These are phyloP conservation scores for Porites divaricata DNA, from an alignment of 92 coral and sea anemone species.

Conservation along the genomic window DNA sequence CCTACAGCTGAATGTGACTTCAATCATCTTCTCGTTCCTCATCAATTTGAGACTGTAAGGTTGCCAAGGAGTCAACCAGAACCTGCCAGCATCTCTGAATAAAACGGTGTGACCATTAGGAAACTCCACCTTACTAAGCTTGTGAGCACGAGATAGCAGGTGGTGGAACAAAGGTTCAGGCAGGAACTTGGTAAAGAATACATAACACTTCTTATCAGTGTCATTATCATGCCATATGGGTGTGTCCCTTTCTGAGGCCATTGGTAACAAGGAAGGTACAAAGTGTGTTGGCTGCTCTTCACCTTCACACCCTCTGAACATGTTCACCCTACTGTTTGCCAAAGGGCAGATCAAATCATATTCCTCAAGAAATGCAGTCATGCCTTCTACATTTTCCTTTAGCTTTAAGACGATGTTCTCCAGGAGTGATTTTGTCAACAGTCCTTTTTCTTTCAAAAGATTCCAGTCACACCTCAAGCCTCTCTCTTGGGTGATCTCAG, in stretches of 20 bases:
- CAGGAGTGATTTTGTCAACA: conserved; percentile 49
- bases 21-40: conserved; percentile 54
- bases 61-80: conserved; percentile 46
- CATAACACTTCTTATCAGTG: conserved; percentile 51
- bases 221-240: conserved; percentile 35
- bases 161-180: conserved; percentile 69
- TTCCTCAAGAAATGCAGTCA: conserved; percentile 59
- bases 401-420: conserved; percentile 35
- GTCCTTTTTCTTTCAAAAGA: conserved; percentile 38
- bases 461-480: conserved; percentile 60
- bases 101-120: conserved; percentile 21
- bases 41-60: conserved; percentile 55
- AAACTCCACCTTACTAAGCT: conserved; percentile 32
- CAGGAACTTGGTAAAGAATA: conserved; percentile 51
- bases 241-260: conserved; percentile 4
- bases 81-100: conserved; percentile 53
- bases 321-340: not conserved
- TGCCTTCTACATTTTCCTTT: conserved; percentile 24
- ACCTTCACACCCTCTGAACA: not conserved
- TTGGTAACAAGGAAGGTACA: conserved; percentile 63
- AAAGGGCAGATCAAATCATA: conserved; percentile 54
- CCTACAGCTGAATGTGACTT: conserved; percentile 53
- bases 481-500: conserved; percentile 17
- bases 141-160: conserved; percentile 63
- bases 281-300: conserved; percentile 48